Base-by-base conservation (phyloP, 2,113 vertebrate genomes). In the Actenoides lindsayi region DNA sequence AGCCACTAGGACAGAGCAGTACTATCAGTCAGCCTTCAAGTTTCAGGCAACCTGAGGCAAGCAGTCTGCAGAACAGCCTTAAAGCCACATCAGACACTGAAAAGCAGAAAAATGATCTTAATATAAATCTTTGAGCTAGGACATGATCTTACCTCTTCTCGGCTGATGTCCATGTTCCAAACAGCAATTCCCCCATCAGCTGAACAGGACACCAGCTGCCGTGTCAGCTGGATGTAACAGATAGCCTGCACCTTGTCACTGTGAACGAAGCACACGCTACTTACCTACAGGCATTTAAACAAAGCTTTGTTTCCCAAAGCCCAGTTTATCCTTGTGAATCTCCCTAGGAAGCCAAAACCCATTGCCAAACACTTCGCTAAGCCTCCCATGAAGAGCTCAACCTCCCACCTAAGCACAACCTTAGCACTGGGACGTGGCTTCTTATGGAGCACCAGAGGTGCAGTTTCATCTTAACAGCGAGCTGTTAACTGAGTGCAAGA, bases 91-190 rank as follows among this genome's bases (percentile, higher is more conserved):
- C 33, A 77, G 65, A 19, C 24, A 75, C 35, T 60, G 64, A 57
- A 83, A 78, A 78, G 16, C 8, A 44, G 33, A 7, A 2, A 23
- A 21, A 7, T 41, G 28, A 24, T 15, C 9, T 11, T 33, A 21
- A 39, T 18, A 9, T 37, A 33, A 39, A 28, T 16, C 11, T 63
- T 81, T 42, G 11, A 27, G 9, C 44, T 25, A 5, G n/a, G 56
- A 44, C 37, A 31, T 4, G 62, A 65, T 35, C 87, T 94, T 95
- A 99, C 99, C 99, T 99, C 99, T 91, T 99, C 99, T 96, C 99
- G 98, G 91, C 97, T 98, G 11, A 99, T 97, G 87, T 99, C 99
- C 99, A 99, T 99, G 97, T 99, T 99, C 99, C 99, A 99, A 93
- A 99, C 99, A 3, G 99, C 99, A n/a, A 99, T 99, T 25, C 98